These are phyloP conservation scores for Oscheius sp. DNA, from an alignment of 2,888 invertebrate genomes.

Conservation along the genomic window DNA sequence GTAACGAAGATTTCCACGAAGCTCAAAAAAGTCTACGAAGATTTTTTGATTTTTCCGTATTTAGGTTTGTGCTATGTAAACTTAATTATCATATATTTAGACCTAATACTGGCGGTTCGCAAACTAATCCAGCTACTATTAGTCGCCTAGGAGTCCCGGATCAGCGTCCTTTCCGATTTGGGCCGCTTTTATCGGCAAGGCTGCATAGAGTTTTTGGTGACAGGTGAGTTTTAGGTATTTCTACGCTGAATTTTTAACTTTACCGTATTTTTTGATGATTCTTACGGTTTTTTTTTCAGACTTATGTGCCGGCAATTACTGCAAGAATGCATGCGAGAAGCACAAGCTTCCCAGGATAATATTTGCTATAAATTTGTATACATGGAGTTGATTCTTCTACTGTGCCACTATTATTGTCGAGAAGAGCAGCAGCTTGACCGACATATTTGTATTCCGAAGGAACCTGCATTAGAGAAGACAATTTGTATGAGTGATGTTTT, in stretches of 20 bases:
- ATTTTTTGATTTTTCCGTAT: slow-evolving; percentile 47
- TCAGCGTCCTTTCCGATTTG: slow-evolving; percentile 42
- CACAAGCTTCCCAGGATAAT: slow-evolving; percentile 41
- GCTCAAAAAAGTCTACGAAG: slow-evolving; percentile 41
- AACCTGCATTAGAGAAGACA: neutral
- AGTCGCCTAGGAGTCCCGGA: slow-evolving; percentile 31
- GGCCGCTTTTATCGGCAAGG: slow-evolving; percentile 46
- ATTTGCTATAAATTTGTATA: slow-evolving; percentile 42
- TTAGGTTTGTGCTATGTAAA: no score
- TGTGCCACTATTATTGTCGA: neutral
- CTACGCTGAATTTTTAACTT: neutral
- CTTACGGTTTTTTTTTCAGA: no score
- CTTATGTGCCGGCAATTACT: slow-evolving; percentile 28
- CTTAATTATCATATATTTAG: neutral
- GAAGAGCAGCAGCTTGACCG: slow-evolving; percentile 8
- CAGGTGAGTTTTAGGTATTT: slow-evolving; percentile 24
- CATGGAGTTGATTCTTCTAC: slow-evolving; percentile 35
- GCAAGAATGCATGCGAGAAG: slow-evolving; percentile 42
- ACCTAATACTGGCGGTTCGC: slow-evolving; percentile 22
- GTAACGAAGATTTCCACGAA: slow-evolving; percentile 23
- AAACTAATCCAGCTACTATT: neutral
- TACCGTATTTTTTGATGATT: neutral
- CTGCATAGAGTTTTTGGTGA: slow-evolving; percentile 45
- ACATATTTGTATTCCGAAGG: neutral
- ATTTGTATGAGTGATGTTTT: neutral